Evolutionary conservation across 2,888 invertebrate genomes (phyloP).

Genomic region (Orchesella flavescens): DNA sequence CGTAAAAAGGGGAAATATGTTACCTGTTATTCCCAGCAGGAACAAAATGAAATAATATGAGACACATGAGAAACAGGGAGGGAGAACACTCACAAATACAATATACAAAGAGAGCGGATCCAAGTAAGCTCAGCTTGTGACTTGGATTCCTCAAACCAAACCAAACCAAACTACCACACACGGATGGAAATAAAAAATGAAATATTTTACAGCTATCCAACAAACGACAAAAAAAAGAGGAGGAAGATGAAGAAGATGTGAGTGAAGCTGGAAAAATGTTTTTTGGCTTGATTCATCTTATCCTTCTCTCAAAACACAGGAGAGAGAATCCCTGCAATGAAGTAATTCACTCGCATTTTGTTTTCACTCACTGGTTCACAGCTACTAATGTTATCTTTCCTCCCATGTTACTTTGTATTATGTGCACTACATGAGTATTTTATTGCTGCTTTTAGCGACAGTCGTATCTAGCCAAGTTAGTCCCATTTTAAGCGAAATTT

Average conservation of each 20-base stretch:
- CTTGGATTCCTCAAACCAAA: neutral
- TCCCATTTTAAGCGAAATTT: no score
- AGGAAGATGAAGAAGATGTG: conserved; percentile 15
- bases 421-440: conserved; percentile 18
- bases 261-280: neutral
- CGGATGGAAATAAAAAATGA: no score
- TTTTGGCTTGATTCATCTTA: neutral
- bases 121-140: conserved; percentile 29
- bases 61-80: conserved; percentile 41
- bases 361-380: neutral
- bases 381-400: neutral
- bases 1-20: conserved; percentile 48
- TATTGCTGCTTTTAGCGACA: conserved; percentile 44
- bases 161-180: no score
- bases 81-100: conserved; percentile 26
- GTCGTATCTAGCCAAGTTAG: neutral
- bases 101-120: neutral
- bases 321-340: neutral
- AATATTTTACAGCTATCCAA: no score
- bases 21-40: conserved; percentile 63
- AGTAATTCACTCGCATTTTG: neutral
- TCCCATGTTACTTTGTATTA: neutral
- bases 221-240: neutral
- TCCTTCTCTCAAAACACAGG: no score
- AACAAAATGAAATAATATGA: conserved; percentile 60